Base-by-base conservation (phyloP, 2,888 invertebrate species). In the Oithona nana region DNA sequence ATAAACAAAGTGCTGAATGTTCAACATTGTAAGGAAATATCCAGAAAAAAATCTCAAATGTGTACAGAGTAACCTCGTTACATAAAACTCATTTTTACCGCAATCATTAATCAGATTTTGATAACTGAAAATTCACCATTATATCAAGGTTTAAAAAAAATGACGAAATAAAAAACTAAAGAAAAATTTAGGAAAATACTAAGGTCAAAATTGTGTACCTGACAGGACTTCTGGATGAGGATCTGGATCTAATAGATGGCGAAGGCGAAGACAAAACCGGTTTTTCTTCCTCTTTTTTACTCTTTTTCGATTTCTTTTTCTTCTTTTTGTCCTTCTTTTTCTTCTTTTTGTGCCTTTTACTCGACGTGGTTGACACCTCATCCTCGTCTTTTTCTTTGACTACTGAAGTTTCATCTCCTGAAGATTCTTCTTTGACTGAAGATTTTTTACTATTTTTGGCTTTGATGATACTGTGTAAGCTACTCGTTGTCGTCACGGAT, bases 251-350 rank as follows among this genome's bases (percentile, higher is more conserved):
- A 39, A 16, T 6, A 39, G 39, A 39, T 6, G 39, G 39, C 8
- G 39, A 39, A 39, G 39, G 39, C 6, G 39, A 39, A 39, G 39
- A 39, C 16, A 16, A 6, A 6, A 39, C 6, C 6, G 39, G 39
- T n/a, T 61, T 28, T 26, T 28, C 24, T 20, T 52, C 28, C 28
- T 39, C 13, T 24, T 54, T 54, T 29, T 61, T 61, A 20, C 28
- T 24, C 61, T 61, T 61, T 49, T 61, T 31, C 26, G n/a, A 16
- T 54, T 54, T 61, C 55, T 61, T 54, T 24, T 61, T 61, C 61
- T 61, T 54, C 22, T 61, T 29, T 22, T 61, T 54, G 29, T 31
- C 29, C 59, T 61, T 61, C 61, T 61, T 54, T 54, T 52, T 52
- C 50, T 60, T 50, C 49, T 28, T 50, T 30, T 54, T 54, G 30